Conservation (phyloP, 2,113 vertebrate genomes). For the Thunnus thynnus region DNA sequence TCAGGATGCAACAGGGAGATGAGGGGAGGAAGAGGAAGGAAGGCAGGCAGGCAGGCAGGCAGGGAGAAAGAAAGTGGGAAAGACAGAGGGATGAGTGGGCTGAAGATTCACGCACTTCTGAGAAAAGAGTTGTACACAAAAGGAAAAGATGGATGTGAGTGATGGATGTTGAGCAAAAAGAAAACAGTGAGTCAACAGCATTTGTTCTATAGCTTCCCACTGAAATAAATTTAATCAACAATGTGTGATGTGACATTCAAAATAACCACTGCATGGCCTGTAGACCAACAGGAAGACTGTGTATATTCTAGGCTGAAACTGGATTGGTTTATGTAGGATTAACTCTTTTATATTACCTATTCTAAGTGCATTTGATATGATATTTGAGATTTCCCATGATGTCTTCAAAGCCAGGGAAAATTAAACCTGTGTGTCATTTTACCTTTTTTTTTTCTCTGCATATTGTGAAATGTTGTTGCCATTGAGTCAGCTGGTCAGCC, state of each 20-base stretch:
- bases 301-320: background rate
- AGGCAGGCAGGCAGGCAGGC: background rate
- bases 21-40: constrained; percentile 38
- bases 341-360: background rate
- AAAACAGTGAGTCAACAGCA: background rate
- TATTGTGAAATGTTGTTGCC: background rate
- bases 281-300: background rate
- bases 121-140: background rate
- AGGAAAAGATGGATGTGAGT: background rate
- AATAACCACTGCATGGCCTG: constrained; percentile 4
- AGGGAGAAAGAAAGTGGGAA: constrained; percentile 17
- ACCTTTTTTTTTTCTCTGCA: too few species aligned
- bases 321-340: background rate
- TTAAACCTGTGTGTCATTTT: constrained; percentile 4
- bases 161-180: background rate
- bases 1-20: constrained; percentile 50
- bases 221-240: background rate
- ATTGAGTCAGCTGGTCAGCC: background rate
- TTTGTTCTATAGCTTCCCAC: background rate
- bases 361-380: background rate
- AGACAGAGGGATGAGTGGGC: constrained; percentile 18
- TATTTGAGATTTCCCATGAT: background rate
- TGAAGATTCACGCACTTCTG: constrained; percentile 9
- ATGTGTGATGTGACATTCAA: background rate
- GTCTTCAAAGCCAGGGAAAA: constrained; percentile 3